A percentile compares a stretch with the other conserved stretches of the same genome.
Evolutionary conservation across 2,797 vertebrate species (phyloP).

Genomic region (Perodicticus potto): DNA sequence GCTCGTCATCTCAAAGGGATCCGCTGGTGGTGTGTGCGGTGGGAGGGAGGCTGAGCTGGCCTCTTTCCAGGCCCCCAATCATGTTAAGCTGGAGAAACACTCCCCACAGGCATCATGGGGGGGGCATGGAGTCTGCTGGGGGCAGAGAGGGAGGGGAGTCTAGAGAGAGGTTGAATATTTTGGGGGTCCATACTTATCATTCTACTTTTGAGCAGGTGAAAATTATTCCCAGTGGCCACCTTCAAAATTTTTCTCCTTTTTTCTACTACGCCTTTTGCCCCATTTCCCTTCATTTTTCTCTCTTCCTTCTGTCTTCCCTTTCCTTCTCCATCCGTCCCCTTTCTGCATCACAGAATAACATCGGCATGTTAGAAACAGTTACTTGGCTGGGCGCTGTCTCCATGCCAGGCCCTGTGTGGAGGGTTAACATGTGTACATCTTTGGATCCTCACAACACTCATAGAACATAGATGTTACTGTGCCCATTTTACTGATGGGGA

Average conservation of each 20-base stretch:
- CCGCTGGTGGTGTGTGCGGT: fast-evolving
- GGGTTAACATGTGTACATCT: no score
- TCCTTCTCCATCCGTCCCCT: background rate
- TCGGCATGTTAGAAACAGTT: background rate
- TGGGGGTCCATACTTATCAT: no score
- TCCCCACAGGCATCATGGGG: fast-evolving
- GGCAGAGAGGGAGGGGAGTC: background rate
- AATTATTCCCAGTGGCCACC: background rate
- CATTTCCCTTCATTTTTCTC: slow-evolving; percentile 21
- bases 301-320: slow-evolving; percentile 29
- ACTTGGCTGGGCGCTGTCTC: no score
- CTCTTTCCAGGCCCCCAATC: background rate
- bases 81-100: fast-evolving
- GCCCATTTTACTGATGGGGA: background rate
- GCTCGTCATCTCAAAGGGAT: background rate
- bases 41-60: background rate
- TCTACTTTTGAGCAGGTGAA: background rate
- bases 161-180: fast-evolving
- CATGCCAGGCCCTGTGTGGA: fast-evolving
- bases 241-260: background rate
- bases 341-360: background rate
- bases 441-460: background rate
- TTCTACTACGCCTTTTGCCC: background rate
- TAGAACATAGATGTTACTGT: background rate
- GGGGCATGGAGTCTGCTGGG: fast-evolving